Evolutionary conservation across 1,140 invertebrate genomes (phyloP).

Genomic region (Chymomyza costata): DNA sequence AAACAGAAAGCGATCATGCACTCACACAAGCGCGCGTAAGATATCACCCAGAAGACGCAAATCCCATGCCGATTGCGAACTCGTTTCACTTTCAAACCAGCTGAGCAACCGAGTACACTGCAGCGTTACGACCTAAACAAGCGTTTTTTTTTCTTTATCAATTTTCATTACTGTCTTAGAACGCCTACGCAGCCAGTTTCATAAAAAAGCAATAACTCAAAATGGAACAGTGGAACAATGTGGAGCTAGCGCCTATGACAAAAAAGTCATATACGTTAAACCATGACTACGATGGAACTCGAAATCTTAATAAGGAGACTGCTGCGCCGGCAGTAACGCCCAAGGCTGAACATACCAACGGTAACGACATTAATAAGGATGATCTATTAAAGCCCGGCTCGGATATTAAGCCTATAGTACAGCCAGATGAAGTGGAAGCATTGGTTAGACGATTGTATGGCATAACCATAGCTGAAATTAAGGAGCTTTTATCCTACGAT

Average conservation of each 20-base stretch:
- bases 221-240: constrained; percentile 74
- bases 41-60: constrained; percentile 3
- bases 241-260: constrained; percentile 63
- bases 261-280: constrained; percentile 70
- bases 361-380: constrained; percentile 3
- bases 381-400: constrained; percentile 77
- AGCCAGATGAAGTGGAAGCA: constrained; percentile 76
- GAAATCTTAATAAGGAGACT: constrained; percentile 46
- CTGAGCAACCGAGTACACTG: constrained; percentile 40
- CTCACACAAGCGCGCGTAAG: constrained; percentile 12
- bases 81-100: constrained; percentile 50
- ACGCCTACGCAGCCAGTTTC: neutral
- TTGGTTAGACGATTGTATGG: constrained; percentile 82
- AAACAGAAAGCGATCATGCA: constrained; percentile 8
- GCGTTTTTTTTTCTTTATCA: neutral
- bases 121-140: constrained; percentile 15
- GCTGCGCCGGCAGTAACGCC: neutral
- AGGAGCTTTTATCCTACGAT: constrained; percentile 86
- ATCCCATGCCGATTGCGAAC: constrained; percentile 30
- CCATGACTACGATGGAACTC: constrained; percentile 56
- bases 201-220: too few relatives aligned
- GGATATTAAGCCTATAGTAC: constrained; percentile 80
- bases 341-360: constrained; percentile 18
- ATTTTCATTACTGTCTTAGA: neutral
- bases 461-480: constrained; percentile 80